Conservation (phyloP, 2,888 invertebrate genomes). For the Oxyteleia sp. region DNA sequence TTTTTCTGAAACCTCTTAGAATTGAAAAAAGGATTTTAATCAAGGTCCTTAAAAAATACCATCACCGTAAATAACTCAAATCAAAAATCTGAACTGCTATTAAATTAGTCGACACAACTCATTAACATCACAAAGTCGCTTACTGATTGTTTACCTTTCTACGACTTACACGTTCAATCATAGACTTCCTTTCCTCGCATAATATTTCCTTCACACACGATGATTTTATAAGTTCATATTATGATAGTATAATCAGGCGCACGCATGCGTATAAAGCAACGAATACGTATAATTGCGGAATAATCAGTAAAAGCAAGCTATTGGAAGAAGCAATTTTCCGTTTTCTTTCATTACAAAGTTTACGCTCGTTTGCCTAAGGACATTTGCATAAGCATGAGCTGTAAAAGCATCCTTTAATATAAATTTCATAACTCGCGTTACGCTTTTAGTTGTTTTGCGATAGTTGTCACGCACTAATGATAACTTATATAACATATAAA, state of each 20-base stretch:
- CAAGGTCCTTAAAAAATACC: too few relatives aligned
- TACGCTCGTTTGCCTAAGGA: conserved; percentile 33
- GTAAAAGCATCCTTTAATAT: conserved; percentile 14
- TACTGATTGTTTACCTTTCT: conserved; percentile 25
- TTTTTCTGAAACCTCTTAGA: too few relatives aligned
- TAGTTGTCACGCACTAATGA: conserved; percentile 26
- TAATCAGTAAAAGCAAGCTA: conserved; percentile 37
- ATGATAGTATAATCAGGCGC: conserved; percentile 47
- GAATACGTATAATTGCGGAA: conserved; percentile 32
- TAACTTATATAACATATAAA: conserved; percentile 26
- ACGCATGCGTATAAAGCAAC: conserved; percentile 46
- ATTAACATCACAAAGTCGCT: neutral
- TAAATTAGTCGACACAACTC: neutral
- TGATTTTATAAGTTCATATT: conserved; percentile 55
- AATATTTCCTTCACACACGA: conserved; percentile 45
- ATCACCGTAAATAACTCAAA: too few relatives aligned
- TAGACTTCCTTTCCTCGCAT: conserved; percentile 39
- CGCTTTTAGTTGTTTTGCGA: conserved; percentile 30
- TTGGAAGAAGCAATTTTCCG: conserved; percentile 2
- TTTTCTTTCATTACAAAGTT: conserved; percentile 24
- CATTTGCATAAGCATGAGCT: conserved; percentile 40
- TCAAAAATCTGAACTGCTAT: neutral
- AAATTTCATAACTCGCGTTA: conserved; percentile 47
- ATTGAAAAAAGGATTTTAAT: too few relatives aligned
- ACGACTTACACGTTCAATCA: conserved; percentile 18